Evolutionary conservation across 2,888 invertebrate species (phyloP).

Genomic region (Vesta saturnalis): DNA sequence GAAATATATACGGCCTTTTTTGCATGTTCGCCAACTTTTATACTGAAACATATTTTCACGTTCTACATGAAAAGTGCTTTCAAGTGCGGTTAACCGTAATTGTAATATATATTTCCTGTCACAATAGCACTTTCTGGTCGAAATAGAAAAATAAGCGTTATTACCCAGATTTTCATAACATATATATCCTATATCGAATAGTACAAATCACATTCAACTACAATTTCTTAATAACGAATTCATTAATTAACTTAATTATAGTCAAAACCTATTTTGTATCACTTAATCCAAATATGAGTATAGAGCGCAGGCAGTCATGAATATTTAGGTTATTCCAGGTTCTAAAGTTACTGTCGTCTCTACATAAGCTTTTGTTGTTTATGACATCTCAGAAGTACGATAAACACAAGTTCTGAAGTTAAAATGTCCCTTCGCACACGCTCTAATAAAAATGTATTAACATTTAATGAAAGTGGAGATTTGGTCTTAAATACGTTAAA

Average conservation of each 20-base stretch:
- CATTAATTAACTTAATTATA: background rate
- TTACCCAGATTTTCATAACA: background rate
- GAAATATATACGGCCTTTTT: slow-evolving; percentile 25
- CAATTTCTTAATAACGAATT: background rate
- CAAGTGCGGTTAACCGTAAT: slow-evolving; percentile 15
- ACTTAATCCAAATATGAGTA: slow-evolving; percentile 24
- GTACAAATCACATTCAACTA: too few relatives aligned
- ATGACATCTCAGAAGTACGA: slow-evolving; percentile 31
- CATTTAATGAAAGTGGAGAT: slow-evolving; percentile 14
- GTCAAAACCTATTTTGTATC: slow-evolving; percentile 2
- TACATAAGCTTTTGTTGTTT: slow-evolving; percentile 30
- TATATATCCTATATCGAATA: too few relatives aligned
- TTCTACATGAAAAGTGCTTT: slow-evolving; percentile 15
- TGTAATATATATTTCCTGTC: background rate
- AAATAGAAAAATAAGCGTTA: background rate
- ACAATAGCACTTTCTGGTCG: background rate
- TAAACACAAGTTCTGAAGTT: slow-evolving; percentile 29
- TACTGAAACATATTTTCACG: slow-evolving; percentile 14
- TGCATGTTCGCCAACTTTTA: slow-evolving; percentile 13
- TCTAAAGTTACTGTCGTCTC: slow-evolving; percentile 28
- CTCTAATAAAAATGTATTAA: slow-evolving; percentile 12
- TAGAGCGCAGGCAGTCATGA: slow-evolving; percentile 20
- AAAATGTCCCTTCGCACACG: slow-evolving; percentile 27
- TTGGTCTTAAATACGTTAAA: slow-evolving; percentile 6
- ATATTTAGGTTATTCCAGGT: slow-evolving; percentile 30